Conservation (phyloP, 2,113 vertebrate species). For the Grammomys dolichurus region DNA sequence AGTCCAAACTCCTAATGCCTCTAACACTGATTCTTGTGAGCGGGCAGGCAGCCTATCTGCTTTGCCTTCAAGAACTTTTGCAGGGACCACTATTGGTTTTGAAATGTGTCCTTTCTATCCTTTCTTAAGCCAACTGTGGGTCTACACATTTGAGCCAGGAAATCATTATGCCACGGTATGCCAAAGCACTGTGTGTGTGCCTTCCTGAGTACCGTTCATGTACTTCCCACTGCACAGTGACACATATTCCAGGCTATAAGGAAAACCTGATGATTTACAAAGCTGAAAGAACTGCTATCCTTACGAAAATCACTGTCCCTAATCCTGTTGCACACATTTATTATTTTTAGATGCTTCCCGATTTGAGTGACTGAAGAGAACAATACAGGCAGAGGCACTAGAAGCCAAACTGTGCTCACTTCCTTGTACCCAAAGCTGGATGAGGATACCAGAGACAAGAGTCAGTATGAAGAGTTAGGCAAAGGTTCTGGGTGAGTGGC, state of each 20-base stretch:
- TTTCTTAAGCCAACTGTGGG: background rate
- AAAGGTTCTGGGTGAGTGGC: slow-evolving; percentile 24
- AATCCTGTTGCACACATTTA: background rate
- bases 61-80: background rate
- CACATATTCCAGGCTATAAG: background rate
- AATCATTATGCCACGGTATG: background rate
- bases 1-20: background rate
- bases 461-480: background rate
- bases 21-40: background rate
- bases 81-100: background rate
- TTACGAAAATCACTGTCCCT: background rate
- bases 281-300: background rate
- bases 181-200: background rate
- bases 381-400: background rate
- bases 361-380: background rate
- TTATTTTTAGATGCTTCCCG: slow-evolving; percentile 10
- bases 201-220: background rate
- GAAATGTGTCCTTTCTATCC: background rate
- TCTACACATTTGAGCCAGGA: background rate
- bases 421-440: background rate
- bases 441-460: slow-evolving; percentile 29
- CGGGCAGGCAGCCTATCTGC: background rate
- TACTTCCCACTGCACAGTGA: background rate
- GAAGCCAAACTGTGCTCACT: background rate
- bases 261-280: background rate